Percentiles rank a stretch among this genome's conserved stretches.
These are phyloP conservation scores for Mylabris phalerata DNA, from an alignment of 1,140 invertebrate genomes.

Conservation along the genomic window DNA sequence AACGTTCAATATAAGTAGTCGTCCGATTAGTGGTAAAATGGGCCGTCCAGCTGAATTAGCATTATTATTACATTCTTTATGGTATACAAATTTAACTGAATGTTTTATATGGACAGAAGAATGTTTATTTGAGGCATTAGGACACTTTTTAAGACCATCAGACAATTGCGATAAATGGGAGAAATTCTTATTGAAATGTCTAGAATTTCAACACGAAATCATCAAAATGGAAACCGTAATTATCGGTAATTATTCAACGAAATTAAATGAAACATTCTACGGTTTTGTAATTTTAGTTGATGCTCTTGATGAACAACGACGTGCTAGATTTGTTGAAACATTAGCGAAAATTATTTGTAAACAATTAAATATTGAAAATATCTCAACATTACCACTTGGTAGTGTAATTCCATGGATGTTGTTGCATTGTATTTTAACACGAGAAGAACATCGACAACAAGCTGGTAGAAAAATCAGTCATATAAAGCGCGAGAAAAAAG, in stretches of 20 bases:
- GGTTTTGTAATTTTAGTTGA: conserved; percentile 41
- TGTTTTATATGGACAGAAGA: conserved; percentile 72
- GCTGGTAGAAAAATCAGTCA: conserved; percentile 41
- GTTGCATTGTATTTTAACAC: conserved; percentile 68
- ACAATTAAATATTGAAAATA: conserved; percentile 60
- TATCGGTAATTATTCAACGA: conserved; percentile 39
- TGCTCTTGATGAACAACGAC: conserved; percentile 47
- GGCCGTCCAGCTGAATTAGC: conserved; percentile 50
- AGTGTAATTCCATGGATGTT: conserved; percentile 76
- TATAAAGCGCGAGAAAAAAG: conserved; percentile 21
- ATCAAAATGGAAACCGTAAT: conserved; percentile 51
- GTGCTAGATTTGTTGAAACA: conserved; percentile 64
- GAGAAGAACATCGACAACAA: conserved; percentile 47
- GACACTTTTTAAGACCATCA: conserved; percentile 42
- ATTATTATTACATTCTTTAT: conserved; percentile 66
- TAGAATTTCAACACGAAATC: conserved; percentile 61
- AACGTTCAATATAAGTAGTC: conserved; percentile 43
- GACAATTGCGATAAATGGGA: conserved; percentile 50
- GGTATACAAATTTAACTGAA: conserved; percentile 51
- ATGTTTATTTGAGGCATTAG: conserved; percentile 52
- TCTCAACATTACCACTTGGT: conserved; percentile 60
- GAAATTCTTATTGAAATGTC: conserved; percentile 56
- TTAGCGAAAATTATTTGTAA: conserved; percentile 66
- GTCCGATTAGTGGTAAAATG: conserved; percentile 35
- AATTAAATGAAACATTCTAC: not conserved